Percentiles rank a stretch among this genome's conserved stretches.
These are phyloP conservation scores for Chloroceryle inda DNA, from an alignment of 2,797 vertebrate genomes.

Conservation along the genomic window DNA sequence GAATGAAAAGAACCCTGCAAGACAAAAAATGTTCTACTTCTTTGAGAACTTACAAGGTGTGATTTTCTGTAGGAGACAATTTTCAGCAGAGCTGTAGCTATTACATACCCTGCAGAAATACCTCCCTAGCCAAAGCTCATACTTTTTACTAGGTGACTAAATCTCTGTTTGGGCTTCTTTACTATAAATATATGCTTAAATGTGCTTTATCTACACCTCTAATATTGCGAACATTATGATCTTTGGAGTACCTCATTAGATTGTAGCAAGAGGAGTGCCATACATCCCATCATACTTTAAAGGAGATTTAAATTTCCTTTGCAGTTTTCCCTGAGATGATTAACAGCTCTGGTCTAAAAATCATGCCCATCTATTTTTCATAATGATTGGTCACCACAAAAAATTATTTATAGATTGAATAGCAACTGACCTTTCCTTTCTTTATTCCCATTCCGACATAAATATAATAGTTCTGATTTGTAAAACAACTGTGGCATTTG, in stretches of 20 bases:
- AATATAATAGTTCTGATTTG: neutral
- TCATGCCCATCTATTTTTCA: constrained; percentile 21
- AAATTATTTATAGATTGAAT: neutral
- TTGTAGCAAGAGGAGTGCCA: neutral
- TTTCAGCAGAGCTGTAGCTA: neutral
- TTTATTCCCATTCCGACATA: neutral
- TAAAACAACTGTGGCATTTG: neutral
- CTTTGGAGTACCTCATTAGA: neutral
- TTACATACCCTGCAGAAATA: neutral
- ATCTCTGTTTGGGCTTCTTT: neutral
- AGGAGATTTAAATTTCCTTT: constrained; percentile 11
- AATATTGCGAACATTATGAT: neutral
- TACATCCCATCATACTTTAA: neutral
- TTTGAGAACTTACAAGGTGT: neutral
- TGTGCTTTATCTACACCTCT: neutral
- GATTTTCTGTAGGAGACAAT: constrained; percentile 8
- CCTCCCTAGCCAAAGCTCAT: neutral
- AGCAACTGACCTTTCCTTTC: neutral
- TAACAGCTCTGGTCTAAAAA: constrained; percentile 56
- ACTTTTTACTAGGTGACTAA: neutral
- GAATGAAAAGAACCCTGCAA: constrained; percentile 18
- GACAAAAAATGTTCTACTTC: neutral
- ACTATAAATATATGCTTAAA: neutral
- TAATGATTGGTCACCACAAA: constrained; percentile 36
- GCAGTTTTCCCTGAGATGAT: neutral